phyloP scores from a whole-genome alignment of 2,113 vertebrate species.

The Macaca mulatta region DNA sequence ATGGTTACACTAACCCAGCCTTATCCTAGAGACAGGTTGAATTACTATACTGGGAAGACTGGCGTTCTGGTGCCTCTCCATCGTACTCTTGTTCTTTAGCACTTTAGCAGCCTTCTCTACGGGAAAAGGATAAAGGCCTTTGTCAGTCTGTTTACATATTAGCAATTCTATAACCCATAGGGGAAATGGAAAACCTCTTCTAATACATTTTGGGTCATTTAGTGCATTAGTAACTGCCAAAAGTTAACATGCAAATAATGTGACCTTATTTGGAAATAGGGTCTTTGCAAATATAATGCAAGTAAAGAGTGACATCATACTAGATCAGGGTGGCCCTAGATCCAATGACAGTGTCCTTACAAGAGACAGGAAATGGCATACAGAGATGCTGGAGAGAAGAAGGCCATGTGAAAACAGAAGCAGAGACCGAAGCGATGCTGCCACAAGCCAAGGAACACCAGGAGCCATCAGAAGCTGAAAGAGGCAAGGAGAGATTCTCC shows the following conservation, averaged over 20 bases:
- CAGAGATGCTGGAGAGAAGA: not conserved
- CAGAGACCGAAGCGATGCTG: not conserved
- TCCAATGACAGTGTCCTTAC: not conserved
- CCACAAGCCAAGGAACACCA: not conserved
- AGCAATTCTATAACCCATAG: not conserved
- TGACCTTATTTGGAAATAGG: not conserved
- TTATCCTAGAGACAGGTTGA: not conserved
- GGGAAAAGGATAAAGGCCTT: not conserved
- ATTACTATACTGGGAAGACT: not conserved
- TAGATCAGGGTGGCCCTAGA: not conserved
- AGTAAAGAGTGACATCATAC: not conserved
- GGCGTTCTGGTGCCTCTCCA: accelerated
- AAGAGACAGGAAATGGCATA: not conserved
- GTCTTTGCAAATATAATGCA: not conserved
- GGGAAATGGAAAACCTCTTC: not conserved
- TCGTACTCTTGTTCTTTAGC: not conserved
- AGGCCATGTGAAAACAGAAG: not conserved
- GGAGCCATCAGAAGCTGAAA: not conserved
- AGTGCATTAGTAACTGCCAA: not conserved
- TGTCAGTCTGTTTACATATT: not conserved
- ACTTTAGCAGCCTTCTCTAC: not conserved
- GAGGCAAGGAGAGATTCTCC: not conserved
- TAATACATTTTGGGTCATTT: not conserved
- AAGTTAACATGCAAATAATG: not conserved
- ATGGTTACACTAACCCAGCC: too few species aligned